Evolutionary conservation across 1,140 invertebrate genomes (phyloP).

Genomic region (Drosophila ironensis): DNA sequence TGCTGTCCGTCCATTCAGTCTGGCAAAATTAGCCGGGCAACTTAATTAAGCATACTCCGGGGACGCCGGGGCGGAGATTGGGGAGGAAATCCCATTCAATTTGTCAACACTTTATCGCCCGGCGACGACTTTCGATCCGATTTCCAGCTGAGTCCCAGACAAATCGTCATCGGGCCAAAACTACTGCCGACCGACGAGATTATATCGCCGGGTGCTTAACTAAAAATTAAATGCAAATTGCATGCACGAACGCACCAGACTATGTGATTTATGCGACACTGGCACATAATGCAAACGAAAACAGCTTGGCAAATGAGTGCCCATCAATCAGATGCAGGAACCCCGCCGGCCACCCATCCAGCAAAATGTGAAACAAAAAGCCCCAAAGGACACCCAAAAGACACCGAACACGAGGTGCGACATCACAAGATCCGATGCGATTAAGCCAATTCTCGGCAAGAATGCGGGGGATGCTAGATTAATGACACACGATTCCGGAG

Average conservation of each 20-base stretch:
- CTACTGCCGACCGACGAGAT: slow-evolving; percentile 22
- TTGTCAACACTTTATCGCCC: slow-evolving; percentile 49
- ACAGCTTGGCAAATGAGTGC: slow-evolving; percentile 23
- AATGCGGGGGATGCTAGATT: slow-evolving; percentile 19
- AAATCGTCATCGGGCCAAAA: too few species aligned
- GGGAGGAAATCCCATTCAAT: slow-evolving; percentile 34
- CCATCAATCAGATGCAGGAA: slow-evolving; percentile 21
- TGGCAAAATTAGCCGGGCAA: slow-evolving; percentile 32
- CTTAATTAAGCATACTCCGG: slow-evolving; percentile 36
- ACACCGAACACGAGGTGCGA: slow-evolving; percentile 8
- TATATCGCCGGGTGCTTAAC: slow-evolving; percentile 11
- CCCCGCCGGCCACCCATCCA: not conserved
- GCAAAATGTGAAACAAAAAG: slow-evolving; percentile 9
- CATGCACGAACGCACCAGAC: slow-evolving; percentile 51
- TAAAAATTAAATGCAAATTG: slow-evolving; percentile 72
- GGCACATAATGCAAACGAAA: slow-evolving; percentile 27
- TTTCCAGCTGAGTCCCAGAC: slow-evolving; percentile 28
- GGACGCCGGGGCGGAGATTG: not conserved
- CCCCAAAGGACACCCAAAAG: too few species aligned
- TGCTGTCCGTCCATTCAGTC: slow-evolving; percentile 9
- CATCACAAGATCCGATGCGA: slow-evolving; percentile 17
- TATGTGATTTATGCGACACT: slow-evolving; percentile 63
- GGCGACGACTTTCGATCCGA: slow-evolving; percentile 36
- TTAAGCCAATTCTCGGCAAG: slow-evolving; percentile 5
- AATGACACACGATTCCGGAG: slow-evolving; percentile 26